Conservation (phyloP, 2,888 invertebrate genomes). For the Coleophora flavipennella region DNA sequence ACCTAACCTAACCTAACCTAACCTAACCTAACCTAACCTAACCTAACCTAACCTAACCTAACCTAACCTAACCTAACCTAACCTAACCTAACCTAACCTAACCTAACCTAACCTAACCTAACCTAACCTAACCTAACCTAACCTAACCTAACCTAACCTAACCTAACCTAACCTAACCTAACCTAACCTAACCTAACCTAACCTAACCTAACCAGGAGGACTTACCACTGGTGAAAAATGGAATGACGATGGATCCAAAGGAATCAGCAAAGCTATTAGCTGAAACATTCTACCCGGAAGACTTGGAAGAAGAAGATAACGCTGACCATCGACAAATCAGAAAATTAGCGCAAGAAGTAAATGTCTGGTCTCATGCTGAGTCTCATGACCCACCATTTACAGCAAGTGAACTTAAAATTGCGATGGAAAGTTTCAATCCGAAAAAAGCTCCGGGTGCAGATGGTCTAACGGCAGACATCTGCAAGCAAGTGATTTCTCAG, state of each 20-base stretch:
- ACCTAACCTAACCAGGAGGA: background rate
- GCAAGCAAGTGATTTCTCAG: conserved; percentile 6
- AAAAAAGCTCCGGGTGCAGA: conserved; percentile 17
- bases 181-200: background rate
- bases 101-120: no score
- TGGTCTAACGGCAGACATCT: conserved; percentile 16
- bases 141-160: no score
- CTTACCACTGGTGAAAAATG: background rate
- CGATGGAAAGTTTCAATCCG: conserved; percentile 4
- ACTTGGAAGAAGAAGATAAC: background rate
- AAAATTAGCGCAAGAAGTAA: background rate
- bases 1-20: no score
- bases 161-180: no score
- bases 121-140: no score
- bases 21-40: no score
- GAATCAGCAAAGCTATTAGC: background rate
- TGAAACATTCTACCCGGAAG: background rate
- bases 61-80: no score
- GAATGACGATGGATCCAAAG: background rate
- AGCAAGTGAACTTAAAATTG: conserved; percentile 3
- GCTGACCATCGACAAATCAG: background rate
- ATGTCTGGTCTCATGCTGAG: background rate
- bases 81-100: no score
- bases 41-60: no score
- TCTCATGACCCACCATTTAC: conserved; percentile 10